Evolutionary conservation across 2,888 invertebrate species (phyloP), one percentile per base, ranked within the genome.

Genomic region (Cheiracanthium punctorium): DNA sequence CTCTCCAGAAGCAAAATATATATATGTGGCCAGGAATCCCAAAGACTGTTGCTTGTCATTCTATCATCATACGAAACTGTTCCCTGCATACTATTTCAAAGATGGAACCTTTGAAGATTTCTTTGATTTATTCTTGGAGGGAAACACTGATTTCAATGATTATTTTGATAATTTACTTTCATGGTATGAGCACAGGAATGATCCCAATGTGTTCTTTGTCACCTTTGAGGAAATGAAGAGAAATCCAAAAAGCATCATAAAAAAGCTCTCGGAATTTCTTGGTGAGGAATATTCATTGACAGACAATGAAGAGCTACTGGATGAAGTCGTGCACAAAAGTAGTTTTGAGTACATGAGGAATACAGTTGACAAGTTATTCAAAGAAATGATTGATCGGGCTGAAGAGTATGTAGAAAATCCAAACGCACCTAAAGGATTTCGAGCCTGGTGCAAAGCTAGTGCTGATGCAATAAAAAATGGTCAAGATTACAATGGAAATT

Each of bases 11-110:
- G 88, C 89, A 12, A 89, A 89, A 37, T 89, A 89, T 43, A 90
- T 93, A 41, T 93, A 93, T 88, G 91, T 93, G 28, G 91, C 91
- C 10, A 90, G 93, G 65, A 92, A 93, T 88, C 92, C 92, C 0
- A 92, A 92, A 89, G 93, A 93, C 89, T 91, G 91, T 10, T 90
- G 90, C 17, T 92, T 93, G 4, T 92, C 92, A 2, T 92, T 91
- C 82, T 93, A 90, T 89, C 91, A 92, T 88, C 92, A 92, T 73
- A 88, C 88, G 17, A 86, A 74, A 12, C 10, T 82, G 4, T 88
- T 88, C 29, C 85, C 84, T 1, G 80, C 73, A 17, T 81, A 88
- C 24, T 67, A 74, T 43, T 86, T 76, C 70, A 74, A 52, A 8
- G 87, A 89, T 41, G 89, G 85, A 8, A 90, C 41, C 72, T 90